These are phyloP conservation scores for Sitta europaea DNA, from an alignment of 2,113 vertebrate species.

Conservation along the genomic window DNA sequence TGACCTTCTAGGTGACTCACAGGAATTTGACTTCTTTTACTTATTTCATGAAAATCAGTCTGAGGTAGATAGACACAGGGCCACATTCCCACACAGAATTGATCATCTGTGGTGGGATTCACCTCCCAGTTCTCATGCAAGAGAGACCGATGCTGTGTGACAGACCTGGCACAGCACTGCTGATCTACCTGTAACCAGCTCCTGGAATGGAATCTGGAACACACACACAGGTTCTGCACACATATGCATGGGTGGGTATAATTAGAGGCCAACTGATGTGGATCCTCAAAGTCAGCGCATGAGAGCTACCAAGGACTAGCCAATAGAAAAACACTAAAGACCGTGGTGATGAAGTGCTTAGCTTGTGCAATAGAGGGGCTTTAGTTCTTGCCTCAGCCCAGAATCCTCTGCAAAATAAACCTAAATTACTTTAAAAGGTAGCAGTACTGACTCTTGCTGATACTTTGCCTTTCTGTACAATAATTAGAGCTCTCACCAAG, in stretches of 20 bases:
- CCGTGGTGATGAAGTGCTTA: neutral
- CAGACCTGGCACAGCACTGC: neutral
- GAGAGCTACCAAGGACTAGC: neutral
- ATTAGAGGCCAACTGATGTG: neutral
- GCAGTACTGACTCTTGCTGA: neutral
- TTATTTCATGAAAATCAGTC: neutral
- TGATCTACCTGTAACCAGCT: neutral
- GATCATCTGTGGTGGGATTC: neutral
- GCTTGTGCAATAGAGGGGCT: neutral
- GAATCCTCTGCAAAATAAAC: neutral
- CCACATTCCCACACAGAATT: neutral
- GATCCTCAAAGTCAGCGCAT: neutral
- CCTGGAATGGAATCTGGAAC: neutral
- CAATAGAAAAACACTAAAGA: neutral
- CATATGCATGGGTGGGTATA: neutral
- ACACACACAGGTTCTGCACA: neutral
- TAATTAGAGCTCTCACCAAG: neutral
- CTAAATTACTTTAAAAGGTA: neutral
- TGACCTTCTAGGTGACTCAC: neutral
- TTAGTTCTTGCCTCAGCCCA: neutral
- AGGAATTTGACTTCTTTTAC: neutral
- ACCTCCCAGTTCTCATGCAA: neutral
- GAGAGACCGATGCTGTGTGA: neutral
- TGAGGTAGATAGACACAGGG: neutral
- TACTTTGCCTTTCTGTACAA: neutral